A percentile compares a stretch with the other conserved stretches of the same genome.
Conservation (phyloP, 2,797 vertebrate genomes). For the Falco berigora region DNA sequence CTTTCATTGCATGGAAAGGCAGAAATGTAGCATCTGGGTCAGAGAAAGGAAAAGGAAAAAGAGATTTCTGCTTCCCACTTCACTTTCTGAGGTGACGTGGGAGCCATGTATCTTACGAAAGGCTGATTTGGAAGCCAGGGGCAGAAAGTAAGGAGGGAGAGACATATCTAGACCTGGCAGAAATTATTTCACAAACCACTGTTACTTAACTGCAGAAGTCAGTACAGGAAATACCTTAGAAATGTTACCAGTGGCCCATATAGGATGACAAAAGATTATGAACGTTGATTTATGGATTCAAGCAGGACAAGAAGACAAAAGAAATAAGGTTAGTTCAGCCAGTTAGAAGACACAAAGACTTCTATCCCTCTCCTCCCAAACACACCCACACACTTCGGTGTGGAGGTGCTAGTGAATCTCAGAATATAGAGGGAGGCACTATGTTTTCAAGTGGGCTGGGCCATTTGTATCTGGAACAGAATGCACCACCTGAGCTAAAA, state of each 20-base stretch:
- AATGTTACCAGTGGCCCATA: neutral
- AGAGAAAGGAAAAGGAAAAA: neutral
- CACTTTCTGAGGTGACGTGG: neutral
- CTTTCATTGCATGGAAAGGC: neutral
- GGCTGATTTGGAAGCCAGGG: neutral
- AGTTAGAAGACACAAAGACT: neutral
- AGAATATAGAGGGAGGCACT: neutral
- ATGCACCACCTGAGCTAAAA: neutral
- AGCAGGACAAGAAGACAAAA: neutral
- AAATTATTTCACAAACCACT: neutral
- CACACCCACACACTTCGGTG: neutral
- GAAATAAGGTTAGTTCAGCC: slow-evolving; percentile 16
- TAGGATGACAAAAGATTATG: neutral
- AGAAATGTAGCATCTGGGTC: neutral
- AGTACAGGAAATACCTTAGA: neutral
- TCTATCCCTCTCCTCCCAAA: neutral
- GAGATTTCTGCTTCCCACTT: neutral
- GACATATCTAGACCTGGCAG: slow-evolving; percentile 9
- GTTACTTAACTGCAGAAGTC: neutral
- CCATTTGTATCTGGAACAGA: neutral
- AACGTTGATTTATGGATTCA: neutral
- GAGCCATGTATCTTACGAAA: neutral
- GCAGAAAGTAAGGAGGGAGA: slow-evolving; percentile 26
- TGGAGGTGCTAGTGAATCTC: neutral
- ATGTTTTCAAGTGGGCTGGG: neutral